phyloP scores from a whole-genome alignment of 1,140 invertebrate species.

The Trichoplusia ni region DNA sequence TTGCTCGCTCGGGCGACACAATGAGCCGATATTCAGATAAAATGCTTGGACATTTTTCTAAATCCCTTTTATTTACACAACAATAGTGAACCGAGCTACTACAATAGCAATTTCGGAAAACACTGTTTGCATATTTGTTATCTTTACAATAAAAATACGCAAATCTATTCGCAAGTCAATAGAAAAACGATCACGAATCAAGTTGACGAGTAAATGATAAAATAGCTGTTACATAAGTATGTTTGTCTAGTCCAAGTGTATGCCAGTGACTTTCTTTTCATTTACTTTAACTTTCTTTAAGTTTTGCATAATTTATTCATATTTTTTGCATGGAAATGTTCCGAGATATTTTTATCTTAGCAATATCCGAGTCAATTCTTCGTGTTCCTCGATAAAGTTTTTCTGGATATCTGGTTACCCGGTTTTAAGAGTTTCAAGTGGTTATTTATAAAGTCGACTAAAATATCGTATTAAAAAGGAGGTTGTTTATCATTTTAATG shows the following conservation, averaged over 20 bases:
- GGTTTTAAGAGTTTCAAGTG: not conserved
- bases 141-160: too few relatives aligned
- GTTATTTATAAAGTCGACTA: not conserved
- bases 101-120: not conserved
- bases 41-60: not conserved
- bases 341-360: not conserved
- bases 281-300: too few relatives aligned
- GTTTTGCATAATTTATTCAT: too few relatives aligned
- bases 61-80: constrained; percentile 12
- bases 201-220: not conserved
- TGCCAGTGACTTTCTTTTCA: too few relatives aligned
- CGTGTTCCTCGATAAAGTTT: not conserved
- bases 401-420: not conserved
- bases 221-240: too few relatives aligned
- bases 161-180: not conserved
- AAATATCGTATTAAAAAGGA: not conserved
- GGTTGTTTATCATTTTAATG: constrained; percentile 18
- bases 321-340: not conserved
- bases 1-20: constrained; percentile 5
- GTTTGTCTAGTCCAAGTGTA: too few relatives aligned
- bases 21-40: constrained; percentile 28
- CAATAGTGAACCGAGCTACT: not conserved
- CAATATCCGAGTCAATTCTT: too few relatives aligned
- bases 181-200: not conserved
- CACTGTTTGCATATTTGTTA: not conserved